These are phyloP conservation scores for Callimorpha dominula DNA, from an alignment of 2,888 invertebrate genomes.

Conservation along the genomic window DNA sequence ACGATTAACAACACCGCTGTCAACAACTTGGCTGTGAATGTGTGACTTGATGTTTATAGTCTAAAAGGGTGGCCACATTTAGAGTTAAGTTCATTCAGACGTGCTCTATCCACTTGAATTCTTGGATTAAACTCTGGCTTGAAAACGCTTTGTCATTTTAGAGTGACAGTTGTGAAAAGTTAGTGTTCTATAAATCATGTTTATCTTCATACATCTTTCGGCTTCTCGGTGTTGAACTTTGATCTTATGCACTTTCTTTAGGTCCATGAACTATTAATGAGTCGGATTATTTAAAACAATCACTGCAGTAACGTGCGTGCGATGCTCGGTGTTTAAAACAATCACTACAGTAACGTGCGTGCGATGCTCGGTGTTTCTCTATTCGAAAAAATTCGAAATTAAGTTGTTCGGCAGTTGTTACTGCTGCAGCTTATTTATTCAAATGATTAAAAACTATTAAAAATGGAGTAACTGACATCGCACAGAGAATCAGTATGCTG, in stretches of 20 bases:
- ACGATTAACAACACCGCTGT: not conserved
- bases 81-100: constrained; percentile 13
- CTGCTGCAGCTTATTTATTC: no score
- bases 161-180: constrained; percentile 35
- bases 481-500: no score
- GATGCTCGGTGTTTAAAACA: no score
- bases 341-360: no score
- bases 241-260: not conserved
- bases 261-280: not conserved
- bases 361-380: no score
- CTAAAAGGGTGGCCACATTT: not conserved
- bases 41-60: not conserved
- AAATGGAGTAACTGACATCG: no score
- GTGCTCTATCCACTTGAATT: constrained; percentile 21
- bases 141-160: constrained; percentile 35
- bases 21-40: not conserved
- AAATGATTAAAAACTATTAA: no score
- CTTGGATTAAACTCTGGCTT: constrained; percentile 28
- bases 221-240: not conserved
- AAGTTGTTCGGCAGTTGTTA: no score
- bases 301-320: no score
- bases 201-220: constrained; percentile 21
- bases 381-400: no score
- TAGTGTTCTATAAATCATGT: constrained; percentile 22
- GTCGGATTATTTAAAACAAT: no score